phyloP scores from a whole-genome alignment of 2,113 vertebrate species.

The Oncorhynchus kisutch region DNA sequence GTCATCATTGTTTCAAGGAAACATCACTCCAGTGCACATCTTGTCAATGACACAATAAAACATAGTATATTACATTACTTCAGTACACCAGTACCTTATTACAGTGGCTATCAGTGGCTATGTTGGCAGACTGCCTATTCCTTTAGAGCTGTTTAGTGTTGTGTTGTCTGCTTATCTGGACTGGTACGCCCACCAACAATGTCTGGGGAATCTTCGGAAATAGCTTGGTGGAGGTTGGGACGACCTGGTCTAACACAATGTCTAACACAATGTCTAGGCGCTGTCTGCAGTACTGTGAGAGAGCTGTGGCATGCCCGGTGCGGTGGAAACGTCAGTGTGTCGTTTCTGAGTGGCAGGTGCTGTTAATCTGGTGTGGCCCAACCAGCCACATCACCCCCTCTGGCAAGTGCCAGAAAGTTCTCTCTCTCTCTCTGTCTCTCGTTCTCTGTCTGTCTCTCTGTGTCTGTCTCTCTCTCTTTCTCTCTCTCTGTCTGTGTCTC shows the following conservation, averaged over 20 bases:
- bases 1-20: no score
- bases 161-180: background rate
- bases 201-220: constrained; percentile 28
- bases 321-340: constrained; percentile 41
- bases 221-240: constrained; percentile 21
- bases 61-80: background rate
- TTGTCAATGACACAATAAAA: background rate
- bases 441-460: no score
- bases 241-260: constrained; percentile 4
- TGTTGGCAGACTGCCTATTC: constrained; percentile 1
- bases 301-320: background rate
- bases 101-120: background rate
- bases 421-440: no score
- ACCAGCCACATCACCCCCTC: background rate
- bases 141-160: background rate
- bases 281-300: constrained; percentile 20
- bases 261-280: constrained; percentile 18
- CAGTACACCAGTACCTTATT: no score
- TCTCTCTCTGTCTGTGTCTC: no score
- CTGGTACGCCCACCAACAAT: background rate
- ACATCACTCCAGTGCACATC: no score
- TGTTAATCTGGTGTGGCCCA: constrained; percentile 45
- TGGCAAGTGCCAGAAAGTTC: background rate
- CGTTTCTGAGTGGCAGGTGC: constrained; percentile 47
- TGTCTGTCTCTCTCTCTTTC: no score